Conservation (phyloP, 1,140 invertebrate genomes). For the Eubasilissa regina region DNA sequence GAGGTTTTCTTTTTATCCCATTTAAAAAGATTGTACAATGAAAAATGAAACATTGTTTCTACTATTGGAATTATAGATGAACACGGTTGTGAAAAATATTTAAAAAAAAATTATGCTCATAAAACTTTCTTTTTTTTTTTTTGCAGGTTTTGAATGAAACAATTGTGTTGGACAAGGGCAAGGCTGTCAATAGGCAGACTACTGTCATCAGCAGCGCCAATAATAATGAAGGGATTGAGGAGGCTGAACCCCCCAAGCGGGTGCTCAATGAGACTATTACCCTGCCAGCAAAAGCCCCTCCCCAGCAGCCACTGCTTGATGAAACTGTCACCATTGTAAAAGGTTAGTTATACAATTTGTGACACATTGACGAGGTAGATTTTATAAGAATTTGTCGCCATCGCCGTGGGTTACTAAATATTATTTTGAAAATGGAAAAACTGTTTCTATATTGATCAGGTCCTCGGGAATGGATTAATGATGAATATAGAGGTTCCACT, state of each 20-base stretch:
- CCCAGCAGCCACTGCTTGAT: constrained; percentile 21
- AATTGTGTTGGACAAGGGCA: constrained; percentile 25
- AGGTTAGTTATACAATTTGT: constrained; percentile 14
- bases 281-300: not conserved
- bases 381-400: no score
- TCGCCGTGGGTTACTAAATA: no score
- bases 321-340: constrained; percentile 41
- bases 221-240: not conserved
- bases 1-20: no score
- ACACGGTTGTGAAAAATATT: no score
- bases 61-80: no score
- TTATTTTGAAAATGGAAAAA: no score
- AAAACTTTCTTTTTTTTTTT: not conserved
- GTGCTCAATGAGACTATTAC: constrained; percentile 40
- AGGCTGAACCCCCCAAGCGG: not conserved
- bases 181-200: not conserved
- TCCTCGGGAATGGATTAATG: no score
- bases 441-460: no score
- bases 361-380: no score
- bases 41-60: no score
- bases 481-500: no score
- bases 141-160: constrained; percentile 37
- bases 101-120: not conserved
- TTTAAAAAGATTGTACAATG: no score
- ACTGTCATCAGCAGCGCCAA: constrained; percentile 11